Conservation (phyloP, 2,797 vertebrate genomes). For the Alca torda region DNA sequence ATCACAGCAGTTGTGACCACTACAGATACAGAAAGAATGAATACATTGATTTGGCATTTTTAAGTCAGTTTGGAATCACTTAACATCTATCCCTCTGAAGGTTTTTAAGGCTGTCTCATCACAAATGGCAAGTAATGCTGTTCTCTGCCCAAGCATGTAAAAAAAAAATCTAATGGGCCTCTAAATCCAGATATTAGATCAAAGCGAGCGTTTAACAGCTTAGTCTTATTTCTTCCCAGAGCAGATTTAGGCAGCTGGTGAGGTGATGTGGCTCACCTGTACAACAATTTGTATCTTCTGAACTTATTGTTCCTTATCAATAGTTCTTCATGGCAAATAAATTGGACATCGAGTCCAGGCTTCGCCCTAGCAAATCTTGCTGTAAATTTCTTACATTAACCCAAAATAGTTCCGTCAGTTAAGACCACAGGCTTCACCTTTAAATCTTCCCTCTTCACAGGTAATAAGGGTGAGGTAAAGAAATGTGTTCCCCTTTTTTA, state of each 20-base stretch:
- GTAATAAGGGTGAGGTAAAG: neutral
- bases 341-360: neutral
- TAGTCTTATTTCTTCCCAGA: neutral
- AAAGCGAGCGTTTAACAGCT: neutral
- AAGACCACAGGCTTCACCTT: neutral
- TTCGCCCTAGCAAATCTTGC: neutral
- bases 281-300: neutral
- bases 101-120: neutral
- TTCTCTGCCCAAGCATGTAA: neutral
- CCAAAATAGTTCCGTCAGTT: neutral
- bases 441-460: neutral
- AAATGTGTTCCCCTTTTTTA: neutral
- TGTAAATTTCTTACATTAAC: neutral
- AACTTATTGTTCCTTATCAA: neutral
- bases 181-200: neutral
- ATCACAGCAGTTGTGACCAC: neutral
- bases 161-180: neutral
- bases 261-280: neutral
- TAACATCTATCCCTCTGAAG: neutral
- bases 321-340: neutral
- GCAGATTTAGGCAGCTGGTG: neutral
- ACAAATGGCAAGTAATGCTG: neutral
- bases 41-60: neutral
- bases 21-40: neutral
- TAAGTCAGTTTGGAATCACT: neutral